Percentiles rank a stretch among this genome's conserved stretches.
These are phyloP conservation scores for Beaufortia kweichowensis DNA, from an alignment of 2,113 vertebrate species.

Conservation along the genomic window DNA sequence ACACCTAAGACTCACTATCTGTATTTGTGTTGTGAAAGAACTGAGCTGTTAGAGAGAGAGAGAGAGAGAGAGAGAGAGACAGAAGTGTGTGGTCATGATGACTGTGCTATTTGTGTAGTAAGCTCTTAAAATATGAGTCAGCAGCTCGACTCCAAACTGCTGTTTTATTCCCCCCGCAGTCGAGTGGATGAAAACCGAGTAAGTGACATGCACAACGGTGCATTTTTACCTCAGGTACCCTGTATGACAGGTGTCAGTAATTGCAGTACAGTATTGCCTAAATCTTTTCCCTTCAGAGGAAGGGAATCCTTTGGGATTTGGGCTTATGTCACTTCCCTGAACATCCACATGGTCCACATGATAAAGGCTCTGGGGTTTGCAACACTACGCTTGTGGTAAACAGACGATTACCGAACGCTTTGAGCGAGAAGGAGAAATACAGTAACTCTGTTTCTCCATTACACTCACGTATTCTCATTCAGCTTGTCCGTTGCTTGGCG, in stretches of 20 bases:
- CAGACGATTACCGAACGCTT: no score
- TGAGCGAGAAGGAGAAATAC: no score
- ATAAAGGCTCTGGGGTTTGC: background rate
- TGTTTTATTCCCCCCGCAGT: background rate
- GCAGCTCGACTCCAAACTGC: background rate
- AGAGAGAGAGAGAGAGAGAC: background rate
- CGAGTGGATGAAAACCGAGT: background rate
- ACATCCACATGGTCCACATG: background rate
- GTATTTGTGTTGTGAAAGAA: constrained; percentile 25
- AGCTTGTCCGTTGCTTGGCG: no score
- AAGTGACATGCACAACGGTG: background rate
- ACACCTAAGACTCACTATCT: background rate
- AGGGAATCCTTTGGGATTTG: constrained; percentile 15
- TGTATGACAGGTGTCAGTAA: background rate
- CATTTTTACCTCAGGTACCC: background rate
- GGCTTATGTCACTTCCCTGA: constrained; percentile 22
- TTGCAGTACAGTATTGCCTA: constrained; percentile 1
- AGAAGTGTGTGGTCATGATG: constrained; percentile 29
- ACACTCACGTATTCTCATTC: no score
- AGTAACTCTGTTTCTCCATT: no score
- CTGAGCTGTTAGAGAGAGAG: constrained; percentile 12
- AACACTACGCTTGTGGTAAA: no score
- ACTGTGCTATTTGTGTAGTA: constrained; percentile 19
- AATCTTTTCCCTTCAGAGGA: background rate
- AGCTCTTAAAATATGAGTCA: constrained; percentile 36